Evolutionary conservation across 1,140 invertebrate genomes (phyloP), one percentile per base, ranked within the genome.

Genomic region (Leptopilina boulardi): DNA sequence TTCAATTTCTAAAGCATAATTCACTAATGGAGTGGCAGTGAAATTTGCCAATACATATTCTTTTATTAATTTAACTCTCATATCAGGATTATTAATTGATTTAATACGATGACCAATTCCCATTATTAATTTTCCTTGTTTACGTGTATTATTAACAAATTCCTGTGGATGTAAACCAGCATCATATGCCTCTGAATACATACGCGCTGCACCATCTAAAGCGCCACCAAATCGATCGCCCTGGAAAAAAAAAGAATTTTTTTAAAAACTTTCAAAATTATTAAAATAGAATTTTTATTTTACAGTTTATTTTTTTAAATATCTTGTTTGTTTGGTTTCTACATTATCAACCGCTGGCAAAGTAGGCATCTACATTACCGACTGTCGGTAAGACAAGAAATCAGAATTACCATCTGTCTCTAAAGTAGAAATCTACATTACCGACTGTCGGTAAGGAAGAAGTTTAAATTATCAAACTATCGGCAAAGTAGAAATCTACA

Each of bases 61-160:
- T 88, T 99, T 99, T 80, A 99, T 95, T 74, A 99, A 96, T 85
- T 98, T 97, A 0, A 97, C 99, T 79, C 99, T 93, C 92, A 98
- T 99, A 91, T 99, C 99, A 0, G 99, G 99, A 92, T 99, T 99
- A 91, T 99, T 99, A 74, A 99, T 97, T 0, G 98, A 99, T 91
- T 99, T 99, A 8, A 99, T 96, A 78, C 99, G 94, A 91, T 99
- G 97, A 34, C 98, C 99, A 87, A 99, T 99, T 54, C 99, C 99
- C 97, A 99, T 99, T 82, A 99, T 99, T 3, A 99, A 94, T 90
- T 99, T 95, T 0, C 99, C 99, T 88, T 98, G 96, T 85, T 99
- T 99, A 54, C 98, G 93, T 94, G 99, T 99, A 80, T 96, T 94
- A 89, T 99, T 99, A 8, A 99, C 99, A 92, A 99, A 99, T 88